Evolutionary conservation across 2,888 invertebrate genomes (phyloP).

Genomic region (Ptilodon capucinus): DNA sequence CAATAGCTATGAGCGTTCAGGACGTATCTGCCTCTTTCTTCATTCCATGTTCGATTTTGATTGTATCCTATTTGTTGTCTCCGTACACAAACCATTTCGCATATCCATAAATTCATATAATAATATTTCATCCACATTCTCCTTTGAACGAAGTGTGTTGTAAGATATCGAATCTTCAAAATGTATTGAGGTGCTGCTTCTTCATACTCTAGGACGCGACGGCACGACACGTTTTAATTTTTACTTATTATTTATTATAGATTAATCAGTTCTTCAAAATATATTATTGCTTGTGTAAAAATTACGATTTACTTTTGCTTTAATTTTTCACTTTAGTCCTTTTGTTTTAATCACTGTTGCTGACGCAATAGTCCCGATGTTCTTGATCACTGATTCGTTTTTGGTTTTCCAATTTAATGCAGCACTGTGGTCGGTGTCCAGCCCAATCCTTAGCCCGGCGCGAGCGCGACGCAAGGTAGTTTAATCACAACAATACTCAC

Average conservation of each 20-base stretch:
- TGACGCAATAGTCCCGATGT: conserved; percentile 23
- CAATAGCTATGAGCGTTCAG: conserved; percentile 1
- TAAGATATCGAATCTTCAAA: background rate
- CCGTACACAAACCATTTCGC: background rate
- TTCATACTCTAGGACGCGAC: background rate
- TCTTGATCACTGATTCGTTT: conserved; percentile 30
- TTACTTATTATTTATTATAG: background rate
- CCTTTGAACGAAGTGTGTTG: background rate
- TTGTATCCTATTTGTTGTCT: background rate
- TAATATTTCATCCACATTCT: background rate
- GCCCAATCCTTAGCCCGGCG: conserved; percentile 84
- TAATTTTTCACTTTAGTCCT: conserved; percentile 25
- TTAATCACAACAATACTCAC: conserved; percentile 87
- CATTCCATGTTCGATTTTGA: background rate
- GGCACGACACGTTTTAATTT: background rate
- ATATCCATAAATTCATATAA: background rate
- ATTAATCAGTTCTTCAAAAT: background rate
- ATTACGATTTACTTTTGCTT: conserved; percentile 11
- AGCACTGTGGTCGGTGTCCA: conserved; percentile 59
- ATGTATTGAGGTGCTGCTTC: background rate
- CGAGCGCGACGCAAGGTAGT: conserved; percentile 65
- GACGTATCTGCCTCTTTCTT: conserved; percentile 7
- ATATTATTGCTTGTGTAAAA: background rate
- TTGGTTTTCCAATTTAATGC: background rate
- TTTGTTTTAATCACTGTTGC: conserved; percentile 26